A percentile compares a stretch with the other conserved stretches of the same genome.
Evolutionary conservation across 2,113 vertebrate genomes (phyloP).

Genomic region (Leptodactylus fuscus): DNA sequence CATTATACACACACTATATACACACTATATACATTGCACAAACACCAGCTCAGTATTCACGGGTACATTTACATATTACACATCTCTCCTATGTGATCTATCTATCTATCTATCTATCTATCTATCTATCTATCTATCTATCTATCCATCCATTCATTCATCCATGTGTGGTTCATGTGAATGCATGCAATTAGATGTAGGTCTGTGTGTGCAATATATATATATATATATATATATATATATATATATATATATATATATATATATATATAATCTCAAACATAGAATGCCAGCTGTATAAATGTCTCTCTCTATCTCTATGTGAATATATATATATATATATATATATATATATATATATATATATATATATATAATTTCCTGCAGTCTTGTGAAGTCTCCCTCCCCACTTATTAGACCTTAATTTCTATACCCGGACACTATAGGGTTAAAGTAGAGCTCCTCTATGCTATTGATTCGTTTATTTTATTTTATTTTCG

Average conservation of each 20-base stretch:
- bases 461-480: no score
- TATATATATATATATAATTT: neutral
- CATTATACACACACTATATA: conserved; percentile 35
- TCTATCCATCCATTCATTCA: neutral
- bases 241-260: neutral
- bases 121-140: conserved; percentile 13
- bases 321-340: neutral
- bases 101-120: conserved; percentile 25
- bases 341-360: neutral
- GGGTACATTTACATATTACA: neutral
- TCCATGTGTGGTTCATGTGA: no score
- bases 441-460: no score
- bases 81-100: neutral
- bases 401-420: no score
- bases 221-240: neutral
- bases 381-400: no score
- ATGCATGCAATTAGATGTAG: no score
- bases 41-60: neutral
- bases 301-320: neutral
- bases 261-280: neutral
- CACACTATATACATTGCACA: conserved; percentile 17
- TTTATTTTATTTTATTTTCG: neutral
- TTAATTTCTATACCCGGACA: no score
- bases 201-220: neutral
- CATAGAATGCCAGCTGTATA: neutral